Conservation (phyloP, 2,113 vertebrate species). For the Cygnus atratus region DNA sequence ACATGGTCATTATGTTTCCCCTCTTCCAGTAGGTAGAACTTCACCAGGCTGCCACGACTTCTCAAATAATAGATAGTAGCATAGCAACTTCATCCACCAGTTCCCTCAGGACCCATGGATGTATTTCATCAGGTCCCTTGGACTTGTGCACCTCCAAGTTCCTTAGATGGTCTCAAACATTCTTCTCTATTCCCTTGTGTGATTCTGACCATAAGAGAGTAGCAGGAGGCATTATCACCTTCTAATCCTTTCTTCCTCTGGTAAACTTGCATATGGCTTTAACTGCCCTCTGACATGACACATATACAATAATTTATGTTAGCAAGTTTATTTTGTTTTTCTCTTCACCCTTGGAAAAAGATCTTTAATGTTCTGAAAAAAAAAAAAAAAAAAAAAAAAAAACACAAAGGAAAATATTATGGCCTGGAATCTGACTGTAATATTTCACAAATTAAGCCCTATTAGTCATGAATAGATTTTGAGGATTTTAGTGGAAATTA, state of each 20-base stretch:
- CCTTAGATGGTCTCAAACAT: no score
- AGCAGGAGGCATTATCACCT: not conserved
- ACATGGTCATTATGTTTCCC: no score
- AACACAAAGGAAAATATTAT: not conserved
- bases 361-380: not conserved
- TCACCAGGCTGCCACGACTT: no score
- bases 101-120: no score
- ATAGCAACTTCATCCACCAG: no score
- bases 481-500: not conserved
- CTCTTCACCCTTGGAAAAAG: not conserved
- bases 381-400: no score
- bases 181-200: accelerated
- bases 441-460: not conserved
- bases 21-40: no score
- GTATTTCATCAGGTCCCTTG: no score
- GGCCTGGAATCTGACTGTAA: not conserved
- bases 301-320: not conserved
- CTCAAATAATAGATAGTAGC: no score
- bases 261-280: not conserved
- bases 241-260: not conserved
- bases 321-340: not conserved
- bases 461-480: not conserved
- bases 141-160: no score
- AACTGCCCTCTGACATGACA: not conserved
- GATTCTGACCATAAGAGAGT: not conserved